Evolutionary conservation across 2,113 vertebrate genomes (phyloP), one percentile per base, ranked within the genome.

Genomic region (Myrmophylax atrothorax): DNA sequence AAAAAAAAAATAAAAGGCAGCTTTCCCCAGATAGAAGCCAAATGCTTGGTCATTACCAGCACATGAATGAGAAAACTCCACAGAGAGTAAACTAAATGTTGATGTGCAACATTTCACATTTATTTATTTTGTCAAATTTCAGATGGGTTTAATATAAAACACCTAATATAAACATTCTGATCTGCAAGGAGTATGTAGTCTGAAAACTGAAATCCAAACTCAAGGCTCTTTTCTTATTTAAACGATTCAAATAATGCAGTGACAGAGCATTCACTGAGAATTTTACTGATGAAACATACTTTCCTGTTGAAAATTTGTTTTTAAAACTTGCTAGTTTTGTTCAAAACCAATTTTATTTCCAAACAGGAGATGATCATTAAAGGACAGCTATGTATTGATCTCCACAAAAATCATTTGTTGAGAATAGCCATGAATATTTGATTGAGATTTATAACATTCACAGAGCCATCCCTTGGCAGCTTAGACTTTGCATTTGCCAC

Each of bases 71-170:
- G 72, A 88, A 78, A 72, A 38, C 35, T 94, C 58, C 47, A 73
- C 6, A 11, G 72, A 50, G 52, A 64, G 22, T 58, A 72, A 88
- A 80, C 31, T 86, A 63, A 80, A 82, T 49, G 26, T 33, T 44
- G 14, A 72, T 64, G 56, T 89, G 53, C 76, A 90, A 66, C 46
- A 58, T 64, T 91, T 75, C 46, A 47, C 23, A 66, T 68, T 75
- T 75, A 47, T 87, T 95, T 86, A 38, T 92, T 85, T 83, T 67
- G 80, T 84, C 64, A 82, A 35, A 81, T 87, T 90, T 95, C 64
- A 70, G 38, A 50, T 38, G 2, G 3, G 19, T 29, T 50, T 80
- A 31, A 76, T 85, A 56, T 11, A 80, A 94, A 89, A 31, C 10
- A 81, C 25, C 53, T 64, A 33, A 55, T 75, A 81, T 82, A 76